These are phyloP conservation scores for Diachrysia chrysitis DNA, from an alignment of 2,888 invertebrate species.

Conservation along the genomic window DNA sequence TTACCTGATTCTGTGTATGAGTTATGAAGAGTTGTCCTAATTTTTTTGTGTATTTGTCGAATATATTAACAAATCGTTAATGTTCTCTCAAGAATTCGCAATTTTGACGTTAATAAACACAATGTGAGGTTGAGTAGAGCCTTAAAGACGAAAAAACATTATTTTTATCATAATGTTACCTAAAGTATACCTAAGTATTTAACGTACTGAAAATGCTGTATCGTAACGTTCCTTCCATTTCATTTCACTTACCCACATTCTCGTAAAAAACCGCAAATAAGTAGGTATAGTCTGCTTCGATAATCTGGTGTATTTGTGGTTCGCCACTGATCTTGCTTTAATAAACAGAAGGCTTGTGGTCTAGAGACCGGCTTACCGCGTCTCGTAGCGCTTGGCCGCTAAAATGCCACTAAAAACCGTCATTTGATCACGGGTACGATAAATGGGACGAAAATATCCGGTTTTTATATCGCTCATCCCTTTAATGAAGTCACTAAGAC, in stretches of 20 bases:
- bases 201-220: conserved; percentile 1
- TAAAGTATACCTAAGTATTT: not conserved
- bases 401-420: conserved; percentile 38
- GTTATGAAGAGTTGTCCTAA: not conserved
- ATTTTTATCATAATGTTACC: not conserved
- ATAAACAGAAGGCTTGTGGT: conserved; percentile 39
- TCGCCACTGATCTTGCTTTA: conserved; percentile 12
- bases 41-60: not conserved
- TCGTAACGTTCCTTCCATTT: conserved; percentile 1
- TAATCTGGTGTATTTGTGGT: conserved; percentile 27
- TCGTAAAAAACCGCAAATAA: not conserved
- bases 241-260: not conserved
- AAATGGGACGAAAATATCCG: conserved; percentile 41
- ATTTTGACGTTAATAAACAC: not conserved
- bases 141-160: not conserved
- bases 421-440: conserved; percentile 39
- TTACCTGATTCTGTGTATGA: conserved; percentile 35
- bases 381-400: conserved; percentile 27
- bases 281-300: not conserved
- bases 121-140: not conserved
- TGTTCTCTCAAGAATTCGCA: not conserved
- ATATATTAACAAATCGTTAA: not conserved
- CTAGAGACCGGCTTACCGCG: conserved; percentile 27
- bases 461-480: conserved; percentile 30
- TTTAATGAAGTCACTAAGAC: conserved; percentile 34